Base-by-base conservation (phyloP, 2,113 vertebrate genomes). In the Salvelinus namaycush region DNA sequence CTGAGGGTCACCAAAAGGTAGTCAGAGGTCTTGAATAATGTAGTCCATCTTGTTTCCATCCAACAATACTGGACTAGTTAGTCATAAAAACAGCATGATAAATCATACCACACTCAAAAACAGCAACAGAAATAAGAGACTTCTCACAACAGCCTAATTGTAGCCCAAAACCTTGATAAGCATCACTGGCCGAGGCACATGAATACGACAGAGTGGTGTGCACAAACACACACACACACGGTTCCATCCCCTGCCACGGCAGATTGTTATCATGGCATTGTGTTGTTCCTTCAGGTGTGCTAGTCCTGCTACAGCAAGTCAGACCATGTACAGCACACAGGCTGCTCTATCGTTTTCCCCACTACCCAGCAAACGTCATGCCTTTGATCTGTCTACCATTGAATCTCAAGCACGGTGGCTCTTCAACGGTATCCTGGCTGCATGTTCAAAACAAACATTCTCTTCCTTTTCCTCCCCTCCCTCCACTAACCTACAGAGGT, bases 241-340 rank as follows among this genome's bases (percentile, higher is more conserved):
- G 57, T 72, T 78, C 39, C 83, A 75, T 59, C 70, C 73, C 68
- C 51, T 48, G 78, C 81, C 74, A 27, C n/a, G 39, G 49, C 69
- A 89, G 90, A 92, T 20, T 92, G 75, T 89, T 92, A 93, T 93
- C 93, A 22, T 75, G 76, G 75, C 72, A 84, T 81, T 75, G 65
- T 77, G 83, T 90, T 92, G 88, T 93, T 94, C 91, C 90, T 89
- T 91, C 92, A 93, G 92, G 91, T 93, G 91, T 87, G 87, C 82
- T 80, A 74, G 69, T 34, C 31, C 81, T 57, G 77, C n/a, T 57
- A 51, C 83, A 84, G 88, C 87, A 89, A 85, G 91, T 90, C 77
- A 81, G 86, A 86, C 90, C 88, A 83, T 89, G 89, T 64, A 68
- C 62, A 67, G 65, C 29, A 24, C 51, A 18, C 51, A 54, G 16